Conservation (phyloP, 2,888 invertebrate species). For the Cataglyphis albicans region DNA sequence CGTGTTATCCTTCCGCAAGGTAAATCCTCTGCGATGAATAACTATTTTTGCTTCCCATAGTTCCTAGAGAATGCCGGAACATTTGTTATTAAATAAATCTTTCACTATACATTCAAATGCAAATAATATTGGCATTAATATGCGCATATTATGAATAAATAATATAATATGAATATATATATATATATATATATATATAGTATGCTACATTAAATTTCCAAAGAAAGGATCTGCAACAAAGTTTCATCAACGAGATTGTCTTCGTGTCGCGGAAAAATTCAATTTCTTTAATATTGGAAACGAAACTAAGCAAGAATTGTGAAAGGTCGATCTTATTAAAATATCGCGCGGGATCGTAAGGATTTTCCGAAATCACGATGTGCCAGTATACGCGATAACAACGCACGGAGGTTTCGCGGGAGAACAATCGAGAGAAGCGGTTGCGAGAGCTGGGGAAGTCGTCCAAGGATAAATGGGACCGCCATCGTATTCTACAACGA, state of each 20-base stretch:
- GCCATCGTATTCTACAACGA: conserved; percentile 77
- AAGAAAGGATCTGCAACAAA: neutral
- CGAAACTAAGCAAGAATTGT: neutral
- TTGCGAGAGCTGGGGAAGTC: conserved; percentile 46
- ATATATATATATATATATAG: neutral
- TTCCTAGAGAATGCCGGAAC: conserved; percentile 35
- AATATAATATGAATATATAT: conserved; percentile 22
- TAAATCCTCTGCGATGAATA: conserved; percentile 50
- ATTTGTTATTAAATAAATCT: conserved; percentile 45
- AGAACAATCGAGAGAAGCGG: conserved; percentile 54
- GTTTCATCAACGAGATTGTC: neutral
- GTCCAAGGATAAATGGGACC: conserved; percentile 83
- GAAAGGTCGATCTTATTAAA: conserved; percentile 12
- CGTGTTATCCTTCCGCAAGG: conserved; percentile 48
- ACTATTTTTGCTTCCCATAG: conserved; percentile 40
- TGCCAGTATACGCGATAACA: conserved; percentile 25
- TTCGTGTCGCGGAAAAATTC: neutral
- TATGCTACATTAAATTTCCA: neutral
- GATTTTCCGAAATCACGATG: conserved; percentile 37
- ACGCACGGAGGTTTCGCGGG: neutral
- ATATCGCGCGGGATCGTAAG: conserved; percentile 2
- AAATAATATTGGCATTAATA: conserved; percentile 36
- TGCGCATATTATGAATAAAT: conserved; percentile 12
- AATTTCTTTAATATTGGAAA: neutral
- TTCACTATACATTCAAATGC: conserved; percentile 24